Conservation (phyloP, 2,888 invertebrate genomes). For the Crematogaster levior region DNA sequence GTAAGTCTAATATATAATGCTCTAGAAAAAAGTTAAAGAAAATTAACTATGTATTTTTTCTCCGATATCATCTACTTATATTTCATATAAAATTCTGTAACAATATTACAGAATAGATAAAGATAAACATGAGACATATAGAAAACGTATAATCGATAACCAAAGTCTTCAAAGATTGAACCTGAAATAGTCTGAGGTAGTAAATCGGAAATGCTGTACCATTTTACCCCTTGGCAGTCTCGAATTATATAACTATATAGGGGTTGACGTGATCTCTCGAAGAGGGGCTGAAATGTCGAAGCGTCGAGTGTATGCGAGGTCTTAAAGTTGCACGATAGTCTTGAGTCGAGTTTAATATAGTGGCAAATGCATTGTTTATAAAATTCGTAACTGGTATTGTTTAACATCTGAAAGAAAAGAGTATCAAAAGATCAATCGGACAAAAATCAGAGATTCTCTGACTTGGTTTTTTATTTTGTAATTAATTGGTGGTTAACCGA, state of each 20-base stretch:
- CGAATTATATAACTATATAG: constrained; percentile 72
- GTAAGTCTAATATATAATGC: not conserved
- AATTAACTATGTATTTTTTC: not conserved
- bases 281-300: constrained; percentile 41
- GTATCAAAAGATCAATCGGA: not conserved
- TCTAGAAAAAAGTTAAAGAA: not conserved
- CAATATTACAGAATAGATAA: not conserved
- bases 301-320: constrained; percentile 61
- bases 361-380: constrained; percentile 73
- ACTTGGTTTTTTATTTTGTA: not conserved
- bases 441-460: not conserved
- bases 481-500: no score
- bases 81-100: not conserved
- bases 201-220: constrained; percentile 71
- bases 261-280: constrained; percentile 64
- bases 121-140: constrained; percentile 54
- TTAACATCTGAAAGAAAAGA: constrained; percentile 55
- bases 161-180: constrained; percentile 66
- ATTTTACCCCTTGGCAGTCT: constrained; percentile 61
- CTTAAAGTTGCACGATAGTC: constrained; percentile 77
- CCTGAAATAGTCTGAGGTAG: constrained; percentile 75
- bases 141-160: constrained; percentile 50
- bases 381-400: constrained; percentile 74
- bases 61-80: not conserved
- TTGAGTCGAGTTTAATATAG: constrained; percentile 79